Evolutionary conservation across 2,113 vertebrate species (phyloP).

Genomic region (Strix uralensis): DNA sequence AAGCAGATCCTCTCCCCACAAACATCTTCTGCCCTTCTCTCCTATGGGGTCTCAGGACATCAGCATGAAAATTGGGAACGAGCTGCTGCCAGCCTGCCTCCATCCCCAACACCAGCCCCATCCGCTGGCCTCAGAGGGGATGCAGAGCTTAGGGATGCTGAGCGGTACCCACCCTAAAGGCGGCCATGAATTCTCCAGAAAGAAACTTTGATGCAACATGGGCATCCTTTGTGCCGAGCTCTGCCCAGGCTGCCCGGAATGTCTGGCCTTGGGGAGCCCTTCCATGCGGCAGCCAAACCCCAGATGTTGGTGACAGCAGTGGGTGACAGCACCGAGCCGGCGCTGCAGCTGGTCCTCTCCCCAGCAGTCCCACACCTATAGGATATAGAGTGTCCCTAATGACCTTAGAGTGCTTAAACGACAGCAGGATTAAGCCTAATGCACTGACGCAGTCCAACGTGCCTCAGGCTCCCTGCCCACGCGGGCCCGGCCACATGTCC

Average conservation of each 20-base stretch:
- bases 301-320: rapidly evolving
- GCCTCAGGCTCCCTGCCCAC: not conserved
- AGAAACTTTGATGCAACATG: rapidly evolving
- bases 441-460: not conserved
- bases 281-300: rapidly evolving
- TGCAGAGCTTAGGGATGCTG: not conserved
- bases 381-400: rapidly evolving
- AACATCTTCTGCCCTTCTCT: not conserved
- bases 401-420: not conserved
- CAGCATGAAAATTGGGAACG: not conserved
- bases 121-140: rapidly evolving
- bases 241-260: not conserved
- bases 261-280: not conserved
- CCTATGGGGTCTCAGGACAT: rapidly evolving
- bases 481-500: rapidly evolving
- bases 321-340: not conserved
- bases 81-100: not conserved
- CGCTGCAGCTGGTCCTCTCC: not conserved
- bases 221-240: too few species aligned
- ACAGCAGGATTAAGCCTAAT: not conserved
- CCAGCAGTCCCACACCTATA: not conserved
- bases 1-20: not conserved
- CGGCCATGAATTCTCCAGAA: not conserved
- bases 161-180: not conserved
- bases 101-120: not conserved